Evolutionary conservation across 2,888 invertebrate genomes (phyloP).

Genomic region (Odontocerum albicorne): DNA sequence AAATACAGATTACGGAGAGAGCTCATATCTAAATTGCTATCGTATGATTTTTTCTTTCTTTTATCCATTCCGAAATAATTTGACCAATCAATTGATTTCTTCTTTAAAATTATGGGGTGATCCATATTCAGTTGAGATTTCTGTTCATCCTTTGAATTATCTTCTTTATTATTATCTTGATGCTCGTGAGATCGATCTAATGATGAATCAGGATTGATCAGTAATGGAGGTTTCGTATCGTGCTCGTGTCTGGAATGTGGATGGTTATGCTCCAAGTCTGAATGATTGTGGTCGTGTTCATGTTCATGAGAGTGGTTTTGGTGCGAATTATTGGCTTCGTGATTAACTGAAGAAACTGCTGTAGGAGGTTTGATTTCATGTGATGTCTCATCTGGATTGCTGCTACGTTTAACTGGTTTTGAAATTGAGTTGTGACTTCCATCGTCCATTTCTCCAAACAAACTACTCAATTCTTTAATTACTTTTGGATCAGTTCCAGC

Average conservation of each 20-base stretch:
- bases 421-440: slow-evolving; percentile 46
- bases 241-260: slow-evolving; percentile 36
- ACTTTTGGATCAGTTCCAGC: slow-evolving; percentile 70
- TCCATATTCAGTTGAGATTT: slow-evolving; percentile 47
- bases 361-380: slow-evolving; percentile 52
- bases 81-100: slow-evolving; percentile 86
- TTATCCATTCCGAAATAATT: slow-evolving; percentile 85
- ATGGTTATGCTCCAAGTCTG: slow-evolving; percentile 40
- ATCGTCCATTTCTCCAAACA: slow-evolving; percentile 58
- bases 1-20: slow-evolving; percentile 20
- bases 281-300: slow-evolving; percentile 38
- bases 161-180: slow-evolving; percentile 45
- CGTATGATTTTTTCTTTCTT: slow-evolving; percentile 65
- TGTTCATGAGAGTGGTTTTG: slow-evolving; percentile 29
- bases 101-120: slow-evolving; percentile 62
- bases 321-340: slow-evolving; percentile 26
- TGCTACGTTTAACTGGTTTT: slow-evolving; percentile 58
- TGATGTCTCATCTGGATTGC: slow-evolving; percentile 42
- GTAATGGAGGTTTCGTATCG: slow-evolving; percentile 32
- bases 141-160: slow-evolving; percentile 42
- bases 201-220: slow-evolving; percentile 28
- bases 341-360: slow-evolving; percentile 38
- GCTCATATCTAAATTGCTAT: slow-evolving; percentile 6
- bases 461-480: slow-evolving; percentile 66
- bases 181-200: slow-evolving; percentile 41